Evolutionary conservation across 2,888 invertebrate genomes (phyloP).

Genomic region (Cataglyphis altisquamis): DNA sequence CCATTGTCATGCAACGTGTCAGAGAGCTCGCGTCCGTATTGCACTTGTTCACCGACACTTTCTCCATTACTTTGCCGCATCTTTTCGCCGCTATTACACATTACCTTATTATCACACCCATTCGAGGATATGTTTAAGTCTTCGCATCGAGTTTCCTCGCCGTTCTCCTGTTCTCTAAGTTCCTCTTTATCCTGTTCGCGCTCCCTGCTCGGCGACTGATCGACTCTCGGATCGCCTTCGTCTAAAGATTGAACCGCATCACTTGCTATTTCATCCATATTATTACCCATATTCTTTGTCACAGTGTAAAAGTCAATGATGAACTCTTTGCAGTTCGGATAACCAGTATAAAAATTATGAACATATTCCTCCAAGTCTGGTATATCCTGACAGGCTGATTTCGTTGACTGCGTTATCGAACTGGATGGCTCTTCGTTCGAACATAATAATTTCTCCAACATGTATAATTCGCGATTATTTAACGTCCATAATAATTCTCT

Average conservation of each 20-base stretch:
- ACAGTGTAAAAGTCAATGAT: constrained; percentile 87
- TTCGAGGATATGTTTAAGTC: constrained; percentile 62
- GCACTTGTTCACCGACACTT: constrained; percentile 63
- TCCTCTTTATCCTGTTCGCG: constrained; percentile 5
- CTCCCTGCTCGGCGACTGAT: constrained; percentile 2
- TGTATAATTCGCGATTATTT: constrained; percentile 93
- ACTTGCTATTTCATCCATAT: constrained; percentile 85
- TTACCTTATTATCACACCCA: constrained; percentile 57
- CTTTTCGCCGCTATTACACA: constrained; percentile 59
- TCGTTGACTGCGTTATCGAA: constrained; percentile 77
- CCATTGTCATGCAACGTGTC: constrained; percentile 45
- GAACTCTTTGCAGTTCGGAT: constrained; percentile 90
- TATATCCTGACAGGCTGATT: constrained; percentile 79
- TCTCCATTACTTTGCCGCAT: constrained; percentile 63
- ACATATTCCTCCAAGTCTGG: constrained; percentile 90
- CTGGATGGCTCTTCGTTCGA: constrained; percentile 92
- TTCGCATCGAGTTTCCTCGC: constrained; percentile 55
- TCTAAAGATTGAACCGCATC: constrained; percentile 82
- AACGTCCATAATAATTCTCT: constrained; percentile 96
- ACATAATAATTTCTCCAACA: constrained; percentile 95
- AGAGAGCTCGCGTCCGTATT: constrained; percentile 43
- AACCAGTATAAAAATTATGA: constrained; percentile 91
- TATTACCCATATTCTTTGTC: constrained; percentile 83
- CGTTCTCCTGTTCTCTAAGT: neutral
- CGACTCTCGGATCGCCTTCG: constrained; percentile 65